Base-by-base conservation (phyloP, 1,140 invertebrate genomes). In the Megalonaias nervosa region DNA sequence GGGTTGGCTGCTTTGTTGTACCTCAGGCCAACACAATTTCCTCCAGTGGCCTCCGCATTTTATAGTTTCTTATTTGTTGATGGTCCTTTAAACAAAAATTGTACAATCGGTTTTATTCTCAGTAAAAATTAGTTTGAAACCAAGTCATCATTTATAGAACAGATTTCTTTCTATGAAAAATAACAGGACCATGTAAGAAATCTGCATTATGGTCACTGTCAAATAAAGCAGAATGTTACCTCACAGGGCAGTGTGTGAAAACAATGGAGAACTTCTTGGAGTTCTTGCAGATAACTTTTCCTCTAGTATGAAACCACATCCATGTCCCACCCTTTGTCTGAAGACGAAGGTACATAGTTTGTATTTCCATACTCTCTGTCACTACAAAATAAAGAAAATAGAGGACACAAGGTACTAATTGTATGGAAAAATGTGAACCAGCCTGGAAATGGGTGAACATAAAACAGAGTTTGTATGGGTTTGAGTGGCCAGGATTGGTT, bases 231-330 rank as follows among this genome's bases (percentile, higher is more conserved):
- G 19, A 13, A 26, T 16, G 21, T 71, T 81, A 88, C 87, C 85
- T 84, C 26, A 88, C 80, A 16, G 87, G 87, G 74, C 83, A 87
- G 68, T 88, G 87, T 23, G 87, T 84, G 72, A 87, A 88, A 12
- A 87, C 83, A 12, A 88, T 84, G 48, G 87, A 87, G 74, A 86
- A 86, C 64, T 87, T 88, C 80, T 87, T 88, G 31, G 84, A 84
- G 65, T 88, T 86, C 75, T 86, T 88, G 65, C 77, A 77, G 72
- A 87, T 81, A 31, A 87, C 83, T 65, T 87, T 87, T 23, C 87
- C 84, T 58, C 83, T 79, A 58, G 76, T 84, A 66, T 85, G 83
- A 3, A 88, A 56, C 87, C 87, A 88, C 12, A 82, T 66, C 82
- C 84, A 86, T 15, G 56, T 61, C 17, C 81, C 82, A 21, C 80